Evolutionary conservation across 2,797 vertebrate species (phyloP), one percentile per base, ranked within the genome.

Genomic region (Enteromius mattozi): DNA sequence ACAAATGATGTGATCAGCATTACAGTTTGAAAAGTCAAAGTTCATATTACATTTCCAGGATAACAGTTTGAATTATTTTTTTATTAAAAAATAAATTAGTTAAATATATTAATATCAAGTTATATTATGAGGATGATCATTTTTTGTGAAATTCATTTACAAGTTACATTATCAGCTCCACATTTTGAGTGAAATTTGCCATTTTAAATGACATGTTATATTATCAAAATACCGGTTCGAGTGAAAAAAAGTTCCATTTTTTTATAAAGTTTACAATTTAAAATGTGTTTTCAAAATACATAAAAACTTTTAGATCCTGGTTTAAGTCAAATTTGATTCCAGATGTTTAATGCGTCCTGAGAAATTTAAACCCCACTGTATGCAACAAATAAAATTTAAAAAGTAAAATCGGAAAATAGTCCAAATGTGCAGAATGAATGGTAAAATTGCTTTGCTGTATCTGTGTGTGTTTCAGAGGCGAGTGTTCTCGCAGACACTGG

Each of bases 401-500:
- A 27, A 42, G 24, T 5, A 4, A 1, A 7, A 13, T 61, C n/a
- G 5, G 56, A 61, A 27, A 61, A 59, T 35, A 37, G 27, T 37
- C 21, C 3, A 77, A 5, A 59, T 14, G 30, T 35, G 49, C 19
- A 21, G 51, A 54, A 10, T 16, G 33, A 74, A 51, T 35, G 30
- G 0, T 74, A 0, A 33, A 7, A 33, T 33, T 1, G 30, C 33
- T 68, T 63, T 33, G 47, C 49, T 75, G 37, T 47, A 4, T 24
- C 8, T 47, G 13, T 78, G 33, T 86, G 81, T 87, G 13, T 87
- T 90, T 83, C 92, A 98, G 98, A 91, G 89, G 27, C 9, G 59
- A 0, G 92, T 95, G 81, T 80, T 92, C 68, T 85, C 91, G 4
- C 94, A 95, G 90, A 94, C 92, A 0, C n/a, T 94, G 0, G 6